Conservation (phyloP, 2,888 invertebrate genomes). For the Drosophila gaucha region DNA sequence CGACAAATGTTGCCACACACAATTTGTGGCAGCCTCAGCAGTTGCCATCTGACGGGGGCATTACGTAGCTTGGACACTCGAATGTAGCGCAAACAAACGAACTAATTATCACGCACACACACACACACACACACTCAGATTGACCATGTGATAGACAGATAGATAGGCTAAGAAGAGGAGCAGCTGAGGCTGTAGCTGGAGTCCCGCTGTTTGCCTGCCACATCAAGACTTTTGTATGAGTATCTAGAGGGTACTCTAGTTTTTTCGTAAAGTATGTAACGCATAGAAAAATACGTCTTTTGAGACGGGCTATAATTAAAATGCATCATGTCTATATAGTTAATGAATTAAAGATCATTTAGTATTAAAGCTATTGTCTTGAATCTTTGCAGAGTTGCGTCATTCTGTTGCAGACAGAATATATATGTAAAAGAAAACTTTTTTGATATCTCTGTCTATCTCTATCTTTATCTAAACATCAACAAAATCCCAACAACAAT, state of each 20-base stretch:
- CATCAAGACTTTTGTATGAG: conserved; percentile 50
- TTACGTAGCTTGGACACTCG: conserved; percentile 35
- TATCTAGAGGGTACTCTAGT: background rate
- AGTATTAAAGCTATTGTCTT: too few species aligned
- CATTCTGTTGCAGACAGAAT: too few species aligned
- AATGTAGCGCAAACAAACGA: conserved; percentile 71
- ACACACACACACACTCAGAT: background rate
- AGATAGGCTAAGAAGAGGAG: conserved; percentile 6
- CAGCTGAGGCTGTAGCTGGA: background rate
- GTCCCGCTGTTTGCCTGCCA: conserved; percentile 23
- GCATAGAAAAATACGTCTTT: background rate
- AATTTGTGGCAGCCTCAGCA: conserved; percentile 63
- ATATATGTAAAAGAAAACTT: too few species aligned
- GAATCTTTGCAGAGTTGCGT: too few species aligned
- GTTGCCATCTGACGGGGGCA: conserved; percentile 53
- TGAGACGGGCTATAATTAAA: too few species aligned
- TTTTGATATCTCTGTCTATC: too few species aligned
- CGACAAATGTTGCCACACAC: conserved; percentile 72
- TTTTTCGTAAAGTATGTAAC: background rate
- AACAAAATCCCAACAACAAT: too few species aligned
- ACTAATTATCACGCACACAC: conserved; percentile 69
- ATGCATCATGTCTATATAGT: too few species aligned
- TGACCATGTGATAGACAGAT: conserved; percentile 20
- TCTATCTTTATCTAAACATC: too few species aligned
- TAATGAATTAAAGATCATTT: too few species aligned